Evolutionary conservation across 1,140 invertebrate species (phyloP).

Genomic region (Uloborus diversus): DNA sequence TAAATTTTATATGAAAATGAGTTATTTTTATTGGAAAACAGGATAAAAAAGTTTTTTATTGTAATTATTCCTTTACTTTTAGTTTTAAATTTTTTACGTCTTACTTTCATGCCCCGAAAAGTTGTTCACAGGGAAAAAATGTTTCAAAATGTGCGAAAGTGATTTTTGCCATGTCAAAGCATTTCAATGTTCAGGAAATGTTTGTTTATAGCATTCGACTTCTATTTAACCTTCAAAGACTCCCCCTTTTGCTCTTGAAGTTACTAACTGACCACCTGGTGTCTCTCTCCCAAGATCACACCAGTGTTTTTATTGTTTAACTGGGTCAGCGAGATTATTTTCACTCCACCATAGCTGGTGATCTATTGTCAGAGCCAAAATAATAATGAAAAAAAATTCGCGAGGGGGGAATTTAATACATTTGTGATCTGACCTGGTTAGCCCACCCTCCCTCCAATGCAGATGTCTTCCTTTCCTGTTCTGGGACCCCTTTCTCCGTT

Average conservation of each 20-base stretch:
- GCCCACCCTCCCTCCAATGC: neutral
- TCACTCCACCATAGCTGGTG: slow-evolving; percentile 39
- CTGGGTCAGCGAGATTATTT: slow-evolving; percentile 42
- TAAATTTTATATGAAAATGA: too few species aligned
- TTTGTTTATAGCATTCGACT: neutral
- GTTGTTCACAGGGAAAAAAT: too few species aligned
- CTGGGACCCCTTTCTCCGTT: slow-evolving; percentile 6
- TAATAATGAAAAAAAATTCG: slow-evolving; percentile 27
- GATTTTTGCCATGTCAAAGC: too few species aligned
- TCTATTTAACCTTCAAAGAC: slow-evolving; percentile 36
- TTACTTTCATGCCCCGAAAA: too few species aligned
- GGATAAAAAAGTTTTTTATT: too few species aligned
- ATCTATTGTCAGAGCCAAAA: slow-evolving; percentile 36
- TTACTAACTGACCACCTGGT: slow-evolving; percentile 48
- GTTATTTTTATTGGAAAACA: too few species aligned
- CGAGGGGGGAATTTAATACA: slow-evolving; percentile 28
- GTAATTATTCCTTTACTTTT: too few species aligned
- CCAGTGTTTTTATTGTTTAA: slow-evolving; percentile 33
- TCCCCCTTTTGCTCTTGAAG: slow-evolving; percentile 40
- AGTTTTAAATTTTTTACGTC: too few species aligned
- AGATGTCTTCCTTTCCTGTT: slow-evolving; percentile 16
- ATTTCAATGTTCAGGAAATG: neutral
- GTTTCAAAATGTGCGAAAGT: too few species aligned
- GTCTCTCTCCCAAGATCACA: neutral
- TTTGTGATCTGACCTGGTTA: slow-evolving; percentile 51